phyloP scores from a whole-genome alignment of 2,113 vertebrate genomes.

The Synchiropus splendidus region DNA sequence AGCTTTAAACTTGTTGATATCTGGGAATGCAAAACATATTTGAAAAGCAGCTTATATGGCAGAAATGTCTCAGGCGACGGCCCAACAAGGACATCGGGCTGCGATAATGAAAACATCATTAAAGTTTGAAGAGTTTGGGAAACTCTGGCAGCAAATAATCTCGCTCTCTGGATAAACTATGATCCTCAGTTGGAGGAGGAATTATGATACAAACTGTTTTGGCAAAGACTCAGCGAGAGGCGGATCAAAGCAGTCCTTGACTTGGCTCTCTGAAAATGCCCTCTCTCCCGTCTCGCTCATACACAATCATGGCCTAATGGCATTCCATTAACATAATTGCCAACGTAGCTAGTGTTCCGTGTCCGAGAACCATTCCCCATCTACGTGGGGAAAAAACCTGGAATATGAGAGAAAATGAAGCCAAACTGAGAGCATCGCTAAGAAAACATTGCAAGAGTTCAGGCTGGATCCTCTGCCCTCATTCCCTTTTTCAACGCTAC shows the following conservation, averaged over 20 bases:
- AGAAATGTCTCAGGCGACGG: too few species aligned
- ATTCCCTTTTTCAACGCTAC: slow-evolving; percentile 42
- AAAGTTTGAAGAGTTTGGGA: slow-evolving; percentile 1
- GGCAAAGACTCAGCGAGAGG: slow-evolving; percentile 74
- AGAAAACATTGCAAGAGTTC: slow-evolving; percentile 55
- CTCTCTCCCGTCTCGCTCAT: slow-evolving; percentile 93
- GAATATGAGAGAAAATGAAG: slow-evolving; percentile 49
- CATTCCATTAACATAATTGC: slow-evolving; percentile 99
- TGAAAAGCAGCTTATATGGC: too few species aligned
- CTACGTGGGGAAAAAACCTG: slow-evolving; percentile 54
- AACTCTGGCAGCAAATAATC: too few species aligned
- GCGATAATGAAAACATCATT: slow-evolving; percentile 36
- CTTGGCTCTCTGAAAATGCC: slow-evolving; percentile 79
- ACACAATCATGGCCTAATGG: slow-evolving; percentile 99
- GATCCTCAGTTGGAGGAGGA: too few species aligned
- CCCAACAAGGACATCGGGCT: too few species aligned
- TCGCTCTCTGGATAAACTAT: too few species aligned
- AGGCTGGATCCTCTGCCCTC: slow-evolving; percentile 25
- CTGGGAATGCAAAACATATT: too few species aligned
- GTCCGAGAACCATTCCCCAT: slow-evolving; percentile 87
- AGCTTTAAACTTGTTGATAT: too few species aligned
- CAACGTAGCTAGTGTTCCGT: slow-evolving; percentile 96
- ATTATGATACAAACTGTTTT: slow-evolving; percentile 59
- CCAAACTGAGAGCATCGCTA: slow-evolving; percentile 21
- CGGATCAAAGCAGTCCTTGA: slow-evolving; percentile 78